These are phyloP conservation scores for Leptocoma aspasia DNA, from an alignment of 2,113 vertebrate species.

Conservation along the genomic window DNA sequence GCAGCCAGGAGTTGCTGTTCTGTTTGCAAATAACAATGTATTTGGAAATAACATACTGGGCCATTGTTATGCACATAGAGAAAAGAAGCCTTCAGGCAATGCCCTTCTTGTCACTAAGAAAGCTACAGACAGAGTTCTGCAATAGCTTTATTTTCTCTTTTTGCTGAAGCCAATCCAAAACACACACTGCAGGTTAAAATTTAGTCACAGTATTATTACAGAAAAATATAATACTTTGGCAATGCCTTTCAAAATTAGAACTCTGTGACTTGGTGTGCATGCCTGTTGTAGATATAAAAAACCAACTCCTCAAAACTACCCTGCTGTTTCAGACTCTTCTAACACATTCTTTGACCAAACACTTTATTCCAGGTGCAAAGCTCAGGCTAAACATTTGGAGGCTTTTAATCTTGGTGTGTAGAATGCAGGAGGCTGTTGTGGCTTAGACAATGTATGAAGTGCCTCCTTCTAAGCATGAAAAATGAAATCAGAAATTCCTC, in stretches of 20 bases:
- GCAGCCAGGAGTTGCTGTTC: constrained; percentile 16
- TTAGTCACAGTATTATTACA: background rate
- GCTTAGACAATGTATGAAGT: background rate
- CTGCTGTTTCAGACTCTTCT: background rate
- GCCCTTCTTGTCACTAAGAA: background rate
- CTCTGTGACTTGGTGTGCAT: background rate
- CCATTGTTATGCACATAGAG: constrained; percentile 6
- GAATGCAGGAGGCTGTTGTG: background rate
- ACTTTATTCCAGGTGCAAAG: background rate
- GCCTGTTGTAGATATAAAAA: background rate
- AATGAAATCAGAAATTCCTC: background rate
- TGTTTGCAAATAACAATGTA: constrained; percentile 62
- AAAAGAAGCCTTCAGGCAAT: constrained; percentile 9
- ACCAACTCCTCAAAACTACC: background rate
- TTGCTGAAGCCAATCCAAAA: background rate
- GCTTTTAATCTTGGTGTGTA: background rate
- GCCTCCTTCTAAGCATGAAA: background rate
- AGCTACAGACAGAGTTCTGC: background rate
- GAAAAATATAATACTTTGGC: background rate
- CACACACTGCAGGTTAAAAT: background rate
- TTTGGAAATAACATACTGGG: constrained; percentile 50
- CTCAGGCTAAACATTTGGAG: background rate
- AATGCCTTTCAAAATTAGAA: background rate
- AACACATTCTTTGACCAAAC: background rate
- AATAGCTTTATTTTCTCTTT: background rate